These are phyloP conservation scores for Characodon lateralis DNA, from an alignment of 2,797 vertebrate genomes.

Conservation along the genomic window DNA sequence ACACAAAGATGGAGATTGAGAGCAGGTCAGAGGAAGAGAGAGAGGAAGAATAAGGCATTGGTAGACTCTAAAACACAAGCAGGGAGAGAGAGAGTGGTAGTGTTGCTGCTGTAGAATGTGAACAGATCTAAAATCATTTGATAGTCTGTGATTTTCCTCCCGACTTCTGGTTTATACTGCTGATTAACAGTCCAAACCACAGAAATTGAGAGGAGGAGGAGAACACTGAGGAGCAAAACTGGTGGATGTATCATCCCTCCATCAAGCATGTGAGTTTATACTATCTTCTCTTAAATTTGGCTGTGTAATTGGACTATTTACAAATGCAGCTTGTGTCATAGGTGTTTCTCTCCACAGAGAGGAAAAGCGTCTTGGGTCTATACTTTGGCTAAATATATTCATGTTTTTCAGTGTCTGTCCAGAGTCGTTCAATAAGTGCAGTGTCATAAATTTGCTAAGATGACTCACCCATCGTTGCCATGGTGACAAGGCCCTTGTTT, in stretches of 20 bases:
- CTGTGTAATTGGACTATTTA: background rate
- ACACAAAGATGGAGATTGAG: conserved; percentile 44
- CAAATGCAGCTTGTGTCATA: background rate
- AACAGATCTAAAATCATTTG: conserved; percentile 46
- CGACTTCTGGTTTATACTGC: conserved; percentile 13
- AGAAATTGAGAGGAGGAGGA: conserved; percentile 3
- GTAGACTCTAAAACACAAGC: background rate
- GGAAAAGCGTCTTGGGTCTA: background rate
- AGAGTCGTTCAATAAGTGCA: conserved; percentile 42
- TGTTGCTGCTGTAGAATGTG: conserved; percentile 35
- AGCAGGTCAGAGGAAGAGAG: conserved; percentile 50
- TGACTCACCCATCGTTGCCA: conserved; percentile 61
- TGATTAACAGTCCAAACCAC: conserved; percentile 3
- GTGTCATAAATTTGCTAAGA: conserved; percentile 40
- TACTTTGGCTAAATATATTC: background rate
- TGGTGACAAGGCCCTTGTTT: conserved; percentile 38
- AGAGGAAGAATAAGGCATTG: conserved; percentile 18
- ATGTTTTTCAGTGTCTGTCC: background rate
- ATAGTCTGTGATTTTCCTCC: conserved; percentile 58
- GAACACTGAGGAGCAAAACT: conserved; percentile 1
- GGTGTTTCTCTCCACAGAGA: background rate
- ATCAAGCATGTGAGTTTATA: conserved; percentile 50
- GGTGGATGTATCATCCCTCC: conserved; percentile 25
- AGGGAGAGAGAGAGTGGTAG: conserved; percentile 31
- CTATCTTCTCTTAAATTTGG: background rate